Evolutionary conservation across 2,888 invertebrate species (phyloP).

Genomic region (Trichopria drosophilae): DNA sequence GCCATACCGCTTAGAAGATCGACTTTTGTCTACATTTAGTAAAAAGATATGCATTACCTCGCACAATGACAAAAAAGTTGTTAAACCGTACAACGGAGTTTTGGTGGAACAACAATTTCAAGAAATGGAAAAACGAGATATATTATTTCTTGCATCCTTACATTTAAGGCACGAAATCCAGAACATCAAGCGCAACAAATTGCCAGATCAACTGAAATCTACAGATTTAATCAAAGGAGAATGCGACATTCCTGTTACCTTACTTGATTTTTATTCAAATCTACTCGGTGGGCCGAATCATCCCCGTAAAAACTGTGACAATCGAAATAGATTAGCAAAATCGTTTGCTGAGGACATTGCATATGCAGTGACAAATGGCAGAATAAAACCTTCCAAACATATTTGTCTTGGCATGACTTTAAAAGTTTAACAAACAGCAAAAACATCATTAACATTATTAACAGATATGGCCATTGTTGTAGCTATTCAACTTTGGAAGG

Average conservation of each 20-base stretch:
- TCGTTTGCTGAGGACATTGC: slow-evolving; percentile 33
- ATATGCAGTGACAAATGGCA: slow-evolving; percentile 34
- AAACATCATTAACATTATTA: slow-evolving; percentile 39
- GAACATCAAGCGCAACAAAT: background rate
- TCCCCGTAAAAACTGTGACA: slow-evolving; percentile 6
- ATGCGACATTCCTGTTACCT: too few species aligned
- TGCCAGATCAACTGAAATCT: too few species aligned
- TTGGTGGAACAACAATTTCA: slow-evolving; percentile 2
- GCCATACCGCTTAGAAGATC: slow-evolving; percentile 14
- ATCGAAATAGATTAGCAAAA: slow-evolving; percentile 10
- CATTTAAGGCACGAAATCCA: slow-evolving; percentile 7
- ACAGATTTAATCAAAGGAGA: too few species aligned
- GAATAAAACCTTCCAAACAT: slow-evolving; percentile 42
- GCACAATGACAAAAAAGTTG: slow-evolving; percentile 15
- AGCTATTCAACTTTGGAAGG: slow-evolving; percentile 39
- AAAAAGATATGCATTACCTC: slow-evolving; percentile 11
- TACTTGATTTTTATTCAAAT: too few species aligned
- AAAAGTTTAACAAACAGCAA: slow-evolving; percentile 41
- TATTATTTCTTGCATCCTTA: too few species aligned
- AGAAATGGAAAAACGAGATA: slow-evolving; percentile 13
- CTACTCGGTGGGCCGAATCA: too few species aligned
- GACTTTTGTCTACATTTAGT: slow-evolving; percentile 1
- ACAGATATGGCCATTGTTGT: slow-evolving; percentile 41
- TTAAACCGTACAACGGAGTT: slow-evolving; percentile 9
- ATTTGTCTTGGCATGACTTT: slow-evolving; percentile 40